Evolutionary conservation across 2,888 invertebrate species (phyloP).

Genomic region (Deladenus siricidicola): DNA sequence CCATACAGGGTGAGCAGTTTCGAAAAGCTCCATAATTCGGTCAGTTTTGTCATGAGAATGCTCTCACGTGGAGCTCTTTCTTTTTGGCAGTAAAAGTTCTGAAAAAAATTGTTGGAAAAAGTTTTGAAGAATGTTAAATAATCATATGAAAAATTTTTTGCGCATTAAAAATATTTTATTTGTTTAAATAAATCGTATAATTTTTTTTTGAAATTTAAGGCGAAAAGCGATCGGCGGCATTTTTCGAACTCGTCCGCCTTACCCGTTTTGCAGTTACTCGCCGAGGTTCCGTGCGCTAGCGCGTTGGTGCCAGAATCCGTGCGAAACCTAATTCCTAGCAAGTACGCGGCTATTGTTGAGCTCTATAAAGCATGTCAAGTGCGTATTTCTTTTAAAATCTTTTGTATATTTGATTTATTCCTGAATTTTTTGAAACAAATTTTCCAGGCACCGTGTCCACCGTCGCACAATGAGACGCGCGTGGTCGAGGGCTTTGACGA

Average conservation of each 20-base stretch:
- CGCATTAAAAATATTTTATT: too few species aligned
- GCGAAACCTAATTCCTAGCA: too few species aligned
- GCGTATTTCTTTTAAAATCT: background rate
- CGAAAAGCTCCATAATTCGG: too few species aligned
- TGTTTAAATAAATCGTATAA: too few species aligned
- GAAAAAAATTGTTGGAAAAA: too few species aligned
- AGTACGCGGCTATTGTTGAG: background rate
- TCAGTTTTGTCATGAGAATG: too few species aligned
- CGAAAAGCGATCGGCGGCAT: background rate
- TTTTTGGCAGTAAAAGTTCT: too few species aligned
- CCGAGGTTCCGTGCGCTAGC: background rate
- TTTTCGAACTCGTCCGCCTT: background rate
- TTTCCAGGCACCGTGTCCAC: background rate
- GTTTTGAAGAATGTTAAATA: too few species aligned
- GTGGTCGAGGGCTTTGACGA: background rate
- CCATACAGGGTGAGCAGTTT: background rate
- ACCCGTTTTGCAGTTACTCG: background rate
- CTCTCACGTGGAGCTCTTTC: too few species aligned
- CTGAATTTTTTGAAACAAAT: background rate
- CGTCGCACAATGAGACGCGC: conserved; percentile 1
- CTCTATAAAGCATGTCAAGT: background rate
- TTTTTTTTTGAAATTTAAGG: too few species aligned
- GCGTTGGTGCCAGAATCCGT: background rate
- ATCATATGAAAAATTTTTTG: too few species aligned
- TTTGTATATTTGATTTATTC: background rate